These are phyloP conservation scores for Salpingus planirostris DNA, from an alignment of 2,888 invertebrate species.

Conservation along the genomic window DNA sequence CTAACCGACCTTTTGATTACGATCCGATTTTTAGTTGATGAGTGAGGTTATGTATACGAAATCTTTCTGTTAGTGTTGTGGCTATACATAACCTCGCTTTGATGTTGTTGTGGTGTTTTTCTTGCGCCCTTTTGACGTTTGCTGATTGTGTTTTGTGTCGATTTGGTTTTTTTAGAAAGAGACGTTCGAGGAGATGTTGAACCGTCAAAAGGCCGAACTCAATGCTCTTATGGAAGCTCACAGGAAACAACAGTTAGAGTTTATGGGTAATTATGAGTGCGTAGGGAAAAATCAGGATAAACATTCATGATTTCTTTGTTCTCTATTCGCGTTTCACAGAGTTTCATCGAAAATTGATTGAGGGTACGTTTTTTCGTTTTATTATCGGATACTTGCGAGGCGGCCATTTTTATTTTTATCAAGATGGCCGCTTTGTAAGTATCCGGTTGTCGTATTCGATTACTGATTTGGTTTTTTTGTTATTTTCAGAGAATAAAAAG, in stretches of 20 bases:
- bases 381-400: conserved; percentile 2
- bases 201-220: conserved; percentile 47
- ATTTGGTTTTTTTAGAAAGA: no score
- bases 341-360: conserved; percentile 29
- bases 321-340: conserved; percentile 22
- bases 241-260: conserved; percentile 44
- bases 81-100: no score
- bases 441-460: no score
- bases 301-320: conserved; percentile 3
- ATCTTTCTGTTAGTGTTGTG: no score
- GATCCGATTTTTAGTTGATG: no score
- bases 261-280: conserved; percentile 37
- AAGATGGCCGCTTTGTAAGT: no score
- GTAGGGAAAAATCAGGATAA: no score
- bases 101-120: no score
- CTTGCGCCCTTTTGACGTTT: no score
- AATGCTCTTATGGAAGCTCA: conserved; percentile 47
- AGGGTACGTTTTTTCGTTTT: conserved; percentile 19
- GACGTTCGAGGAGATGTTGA: conserved; percentile 42
- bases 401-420: background rate
- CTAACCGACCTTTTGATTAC: no score
- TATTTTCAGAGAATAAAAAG: conserved; percentile 32
- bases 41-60: no score
- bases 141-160: no score
- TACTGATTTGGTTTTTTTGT: conserved; percentile 9